Percentiles rank a stretch among this genome's conserved stretches.
phyloP scores from a whole-genome alignment of 1,140 invertebrate genomes.

The Temnothorax curvispinosus region DNA sequence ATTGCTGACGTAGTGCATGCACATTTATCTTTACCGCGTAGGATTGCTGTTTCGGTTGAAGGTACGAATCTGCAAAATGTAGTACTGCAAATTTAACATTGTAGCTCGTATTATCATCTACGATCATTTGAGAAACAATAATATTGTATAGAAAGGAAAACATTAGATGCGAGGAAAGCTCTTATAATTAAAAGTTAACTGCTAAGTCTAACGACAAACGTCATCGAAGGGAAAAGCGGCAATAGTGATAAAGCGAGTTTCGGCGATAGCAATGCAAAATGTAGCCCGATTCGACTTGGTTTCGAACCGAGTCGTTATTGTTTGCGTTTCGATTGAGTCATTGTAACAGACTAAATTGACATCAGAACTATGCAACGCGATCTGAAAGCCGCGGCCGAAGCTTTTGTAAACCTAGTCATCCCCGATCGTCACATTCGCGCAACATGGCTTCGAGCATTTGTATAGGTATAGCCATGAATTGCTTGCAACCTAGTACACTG shows the following conservation, averaged over 20 bases:
- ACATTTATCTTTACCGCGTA: slow-evolving; percentile 45
- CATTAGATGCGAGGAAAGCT: not conserved
- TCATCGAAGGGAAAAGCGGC: slow-evolving; percentile 5
- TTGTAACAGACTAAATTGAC: slow-evolving; percentile 82
- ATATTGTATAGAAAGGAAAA: not conserved
- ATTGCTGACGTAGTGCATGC: slow-evolving; percentile 37
- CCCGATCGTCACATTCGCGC: slow-evolving; percentile 19
- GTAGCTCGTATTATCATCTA: not conserved
- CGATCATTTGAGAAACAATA: not conserved
- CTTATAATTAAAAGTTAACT: slow-evolving; percentile 33
- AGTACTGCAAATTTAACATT: not conserved
- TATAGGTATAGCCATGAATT: slow-evolving; percentile 30
- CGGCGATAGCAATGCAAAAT: slow-evolving; percentile 77
- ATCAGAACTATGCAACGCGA: slow-evolving; percentile 73
- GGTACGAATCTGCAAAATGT: not conserved
- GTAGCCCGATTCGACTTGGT: slow-evolving; percentile 70
- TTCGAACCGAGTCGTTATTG: slow-evolving; percentile 69
- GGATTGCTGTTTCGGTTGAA: slow-evolving; percentile 22
- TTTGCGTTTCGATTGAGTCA: slow-evolving; percentile 83
- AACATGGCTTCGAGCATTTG: slow-evolving; percentile 33
- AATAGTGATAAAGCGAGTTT: not conserved
- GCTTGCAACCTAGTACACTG: not conserved
- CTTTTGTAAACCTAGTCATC: slow-evolving; percentile 70
- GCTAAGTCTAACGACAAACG: not conserved
- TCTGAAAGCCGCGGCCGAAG: slow-evolving; percentile 53